Evolutionary conservation across 1,140 invertebrate species (phyloP).

Genomic region (Drosophila punjabiensis): DNA sequence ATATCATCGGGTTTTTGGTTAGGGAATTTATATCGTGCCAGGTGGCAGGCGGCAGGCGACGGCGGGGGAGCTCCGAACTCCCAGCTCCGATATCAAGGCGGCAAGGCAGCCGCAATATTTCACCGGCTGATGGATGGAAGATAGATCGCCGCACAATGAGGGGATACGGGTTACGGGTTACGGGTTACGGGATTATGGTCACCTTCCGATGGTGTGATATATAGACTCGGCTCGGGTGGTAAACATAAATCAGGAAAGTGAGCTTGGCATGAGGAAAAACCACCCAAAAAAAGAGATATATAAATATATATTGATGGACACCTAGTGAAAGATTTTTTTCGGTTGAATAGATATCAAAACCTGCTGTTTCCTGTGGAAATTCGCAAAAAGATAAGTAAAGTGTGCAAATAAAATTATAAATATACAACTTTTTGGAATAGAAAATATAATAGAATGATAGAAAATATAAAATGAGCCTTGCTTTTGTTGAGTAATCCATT

Average conservation of each 20-base stretch:
- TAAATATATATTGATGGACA: constrained; percentile 18
- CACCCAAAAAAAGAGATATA: constrained; percentile 7
- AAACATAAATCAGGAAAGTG: constrained; percentile 69
- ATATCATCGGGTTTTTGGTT: constrained; percentile 61
- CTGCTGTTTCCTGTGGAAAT: constrained; percentile 20
- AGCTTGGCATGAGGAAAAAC: constrained; percentile 27
- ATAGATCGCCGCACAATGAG: constrained; percentile 46
- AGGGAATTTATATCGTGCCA: constrained; percentile 77
- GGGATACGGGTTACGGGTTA: constrained; percentile 55
- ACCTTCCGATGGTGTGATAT: constrained; percentile 62
- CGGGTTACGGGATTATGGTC: constrained; percentile 27
- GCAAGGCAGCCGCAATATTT: constrained; percentile 66
- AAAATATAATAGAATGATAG: neutral
- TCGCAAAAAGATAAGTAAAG: neutral
- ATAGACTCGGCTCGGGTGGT: constrained; percentile 67
- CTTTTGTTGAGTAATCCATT: neutral
- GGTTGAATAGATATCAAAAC: constrained; percentile 13
- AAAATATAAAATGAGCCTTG: too few species aligned
- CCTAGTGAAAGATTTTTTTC: constrained; percentile 5
- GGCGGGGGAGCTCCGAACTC: neutral
- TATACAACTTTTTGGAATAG: too few species aligned
- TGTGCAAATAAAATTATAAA: too few species aligned
- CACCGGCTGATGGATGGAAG: constrained; percentile 75
- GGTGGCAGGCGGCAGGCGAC: constrained; percentile 45
- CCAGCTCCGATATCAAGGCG: constrained; percentile 50